phyloP scores from a whole-genome alignment of 92 coral and sea anemone species.

The Isaurus tuberculatus region DNA sequence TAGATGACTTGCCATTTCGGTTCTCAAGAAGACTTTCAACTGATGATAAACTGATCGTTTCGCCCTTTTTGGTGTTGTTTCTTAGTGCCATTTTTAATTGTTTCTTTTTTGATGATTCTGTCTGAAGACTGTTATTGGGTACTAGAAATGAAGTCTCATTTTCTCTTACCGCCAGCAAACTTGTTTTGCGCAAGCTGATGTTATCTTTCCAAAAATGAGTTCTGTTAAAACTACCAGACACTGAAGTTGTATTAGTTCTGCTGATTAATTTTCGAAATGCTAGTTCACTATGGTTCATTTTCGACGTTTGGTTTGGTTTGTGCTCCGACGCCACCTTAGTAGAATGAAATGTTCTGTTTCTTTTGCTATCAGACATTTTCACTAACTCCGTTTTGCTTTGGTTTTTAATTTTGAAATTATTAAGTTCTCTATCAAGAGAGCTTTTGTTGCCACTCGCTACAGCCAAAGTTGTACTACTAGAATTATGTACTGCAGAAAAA shows the following conservation, averaged over 20 bases:
- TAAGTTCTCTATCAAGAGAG: background rate
- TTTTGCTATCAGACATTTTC: background rate
- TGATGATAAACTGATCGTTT: constrained; percentile 23
- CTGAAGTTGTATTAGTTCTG: background rate
- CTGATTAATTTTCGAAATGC: background rate
- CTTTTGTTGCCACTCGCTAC: background rate
- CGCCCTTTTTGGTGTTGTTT: background rate
- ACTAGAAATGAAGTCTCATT: background rate
- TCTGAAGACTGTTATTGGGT: background rate
- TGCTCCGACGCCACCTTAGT: background rate
- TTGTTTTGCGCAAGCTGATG: background rate
- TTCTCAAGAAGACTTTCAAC: constrained; percentile 44
- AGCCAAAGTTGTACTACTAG: background rate
- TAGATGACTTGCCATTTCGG: background rate
- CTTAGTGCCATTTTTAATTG: constrained; percentile 19
- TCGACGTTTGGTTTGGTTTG: constrained; percentile 2
- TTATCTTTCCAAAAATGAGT: constrained; percentile 38
- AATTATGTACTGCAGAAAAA: background rate
- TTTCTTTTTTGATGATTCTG: background rate
- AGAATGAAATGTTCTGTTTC: background rate
- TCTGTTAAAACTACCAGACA: background rate
- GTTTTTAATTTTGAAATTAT: background rate
- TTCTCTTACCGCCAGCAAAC: constrained; percentile 5
- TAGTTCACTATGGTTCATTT: background rate
- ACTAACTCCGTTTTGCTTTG: background rate